Percentiles rank a stretch among this genome's conserved stretches.
Conservation (phyloP, 2,888 invertebrate species). For the Crioceris asparagi region DNA sequence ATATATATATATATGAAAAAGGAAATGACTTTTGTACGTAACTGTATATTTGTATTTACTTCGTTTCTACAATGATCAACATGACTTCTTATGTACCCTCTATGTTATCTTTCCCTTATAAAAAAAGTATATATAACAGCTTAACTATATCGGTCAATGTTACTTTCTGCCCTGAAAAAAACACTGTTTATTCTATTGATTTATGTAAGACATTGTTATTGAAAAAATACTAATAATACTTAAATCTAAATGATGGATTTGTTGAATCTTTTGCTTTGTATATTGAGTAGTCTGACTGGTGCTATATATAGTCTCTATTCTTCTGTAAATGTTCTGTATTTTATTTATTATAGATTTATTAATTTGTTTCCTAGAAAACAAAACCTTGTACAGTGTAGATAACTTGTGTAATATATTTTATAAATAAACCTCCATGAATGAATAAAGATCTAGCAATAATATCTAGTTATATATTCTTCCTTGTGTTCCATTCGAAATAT, state of each 20-base stretch:
- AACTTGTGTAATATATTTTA: slow-evolving; percentile 43
- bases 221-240: slow-evolving; percentile 14
- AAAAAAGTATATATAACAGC: too few species aligned
- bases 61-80: too few species aligned
- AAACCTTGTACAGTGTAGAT: slow-evolving; percentile 41
- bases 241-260: background rate
- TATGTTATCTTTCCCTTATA: too few species aligned
- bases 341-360: slow-evolving; percentile 29
- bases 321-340: slow-evolving; percentile 33
- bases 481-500: too few species aligned
- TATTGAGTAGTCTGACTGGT: slow-evolving; percentile 39
- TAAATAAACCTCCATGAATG: slow-evolving; percentile 36
- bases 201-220: slow-evolving; percentile 28
- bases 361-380: slow-evolving; percentile 30
- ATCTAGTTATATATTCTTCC: too few species aligned
- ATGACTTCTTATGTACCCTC: too few species aligned
- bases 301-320: slow-evolving; percentile 37
- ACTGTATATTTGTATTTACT: too few species aligned
- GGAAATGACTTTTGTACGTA: too few species aligned
- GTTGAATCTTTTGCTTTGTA: slow-evolving; percentile 18
- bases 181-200: too few species aligned
- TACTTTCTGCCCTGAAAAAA: too few species aligned
- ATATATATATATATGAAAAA: too few species aligned
- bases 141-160: too few species aligned
- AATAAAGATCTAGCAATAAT: slow-evolving; percentile 35